A percentile compares a stretch with the other conserved stretches of the same genome.
Evolutionary conservation across 2,888 invertebrate genomes (phyloP).

Genomic region (Formica aserva): DNA sequence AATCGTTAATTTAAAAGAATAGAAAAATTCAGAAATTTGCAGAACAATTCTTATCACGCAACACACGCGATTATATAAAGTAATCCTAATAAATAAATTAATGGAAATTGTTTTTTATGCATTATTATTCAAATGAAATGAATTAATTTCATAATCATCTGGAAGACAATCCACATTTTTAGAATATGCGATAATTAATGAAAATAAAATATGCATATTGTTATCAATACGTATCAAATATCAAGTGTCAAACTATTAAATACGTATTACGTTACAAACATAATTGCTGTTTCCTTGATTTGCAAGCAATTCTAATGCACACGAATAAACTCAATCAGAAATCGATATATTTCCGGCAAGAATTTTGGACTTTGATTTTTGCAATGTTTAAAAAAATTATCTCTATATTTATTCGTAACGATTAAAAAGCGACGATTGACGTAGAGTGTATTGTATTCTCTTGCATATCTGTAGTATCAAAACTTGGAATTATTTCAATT

Average conservation of each 20-base stretch:
- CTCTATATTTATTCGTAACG: neutral
- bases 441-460: neutral
- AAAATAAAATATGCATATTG: neutral
- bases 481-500: neutral
- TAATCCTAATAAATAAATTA: conserved; percentile 6
- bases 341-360: neutral
- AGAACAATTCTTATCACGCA: neutral
- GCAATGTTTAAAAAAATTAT: neutral
- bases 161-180: neutral
- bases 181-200: neutral
- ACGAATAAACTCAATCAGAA: neutral
- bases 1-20: neutral
- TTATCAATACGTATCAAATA: conserved; percentile 33
- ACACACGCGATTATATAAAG: neutral
- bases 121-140: neutral
- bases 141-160: neutral
- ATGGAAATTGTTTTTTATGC: neutral
- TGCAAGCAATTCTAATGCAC: neutral
- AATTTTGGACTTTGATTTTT: neutral
- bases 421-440: neutral
- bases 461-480: neutral
- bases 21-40: neutral
- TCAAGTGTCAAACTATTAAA: conserved; percentile 23
- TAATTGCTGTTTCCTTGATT: neutral
- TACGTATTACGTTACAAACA: neutral